phyloP scores from a whole-genome alignment of 1,140 invertebrate genomes.

The Penaeus indicus region DNA sequence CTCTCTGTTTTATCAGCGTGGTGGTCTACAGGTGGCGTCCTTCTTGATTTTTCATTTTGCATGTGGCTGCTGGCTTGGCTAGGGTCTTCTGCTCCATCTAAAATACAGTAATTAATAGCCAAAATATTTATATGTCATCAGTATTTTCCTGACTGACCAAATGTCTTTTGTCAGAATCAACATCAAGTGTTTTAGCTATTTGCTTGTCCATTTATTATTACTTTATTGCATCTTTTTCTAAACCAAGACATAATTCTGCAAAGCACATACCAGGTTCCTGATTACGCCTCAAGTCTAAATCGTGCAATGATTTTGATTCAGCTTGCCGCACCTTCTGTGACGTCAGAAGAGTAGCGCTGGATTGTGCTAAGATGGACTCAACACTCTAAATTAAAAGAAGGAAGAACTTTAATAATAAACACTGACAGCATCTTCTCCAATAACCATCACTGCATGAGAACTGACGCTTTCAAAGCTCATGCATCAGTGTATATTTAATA shows the following conservation, averaged over 20 bases:
- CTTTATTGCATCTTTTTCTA: no score
- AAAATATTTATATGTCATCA: no score
- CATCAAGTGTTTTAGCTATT: no score
- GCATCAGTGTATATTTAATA: no score
- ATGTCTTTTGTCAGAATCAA: no score
- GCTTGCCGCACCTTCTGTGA: slow-evolving; percentile 41
- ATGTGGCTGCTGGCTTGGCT: not conserved
- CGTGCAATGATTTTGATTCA: not conserved
- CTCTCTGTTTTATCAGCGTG: not conserved
- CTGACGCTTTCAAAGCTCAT: no score
- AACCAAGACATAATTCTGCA: not conserved
- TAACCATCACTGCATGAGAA: no score
- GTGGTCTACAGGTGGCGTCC: not conserved
- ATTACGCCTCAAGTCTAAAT: not conserved
- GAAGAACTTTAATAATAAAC: not conserved
- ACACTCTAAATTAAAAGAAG: slow-evolving; percentile 33
- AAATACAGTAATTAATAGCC: no score
- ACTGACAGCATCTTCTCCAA: no score
- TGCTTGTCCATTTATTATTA: no score
- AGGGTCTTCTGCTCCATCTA: no score
- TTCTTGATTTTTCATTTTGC: not conserved
- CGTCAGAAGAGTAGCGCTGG: slow-evolving; percentile 36
- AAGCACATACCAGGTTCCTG: not conserved
- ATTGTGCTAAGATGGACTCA: slow-evolving; percentile 50
- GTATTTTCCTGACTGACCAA: no score